Conservation (phyloP, 2,797 vertebrate species). For the Emydoidea blandingii region DNA sequence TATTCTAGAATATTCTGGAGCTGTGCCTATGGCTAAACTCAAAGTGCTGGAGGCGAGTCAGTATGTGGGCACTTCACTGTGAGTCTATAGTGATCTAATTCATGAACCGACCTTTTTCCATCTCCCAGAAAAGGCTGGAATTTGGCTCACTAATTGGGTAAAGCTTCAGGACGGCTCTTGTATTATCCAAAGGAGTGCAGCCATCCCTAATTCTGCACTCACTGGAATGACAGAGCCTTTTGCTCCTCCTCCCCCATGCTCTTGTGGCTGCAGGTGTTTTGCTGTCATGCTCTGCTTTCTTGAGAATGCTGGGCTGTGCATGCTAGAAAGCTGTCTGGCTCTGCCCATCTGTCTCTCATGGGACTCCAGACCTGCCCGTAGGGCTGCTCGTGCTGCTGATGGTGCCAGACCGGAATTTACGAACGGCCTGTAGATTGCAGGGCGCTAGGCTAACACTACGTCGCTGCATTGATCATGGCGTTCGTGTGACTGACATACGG, state of each 20-base stretch:
- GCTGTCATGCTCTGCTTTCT: not conserved
- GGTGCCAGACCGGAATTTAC: not conserved
- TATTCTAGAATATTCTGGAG: not conserved
- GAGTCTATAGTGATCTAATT: not conserved
- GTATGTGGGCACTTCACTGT: not conserved
- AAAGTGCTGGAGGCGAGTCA: not conserved
- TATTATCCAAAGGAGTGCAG: not conserved
- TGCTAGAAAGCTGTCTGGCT: not conserved
- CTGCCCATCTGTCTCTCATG: not conserved
- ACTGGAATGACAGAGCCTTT: not conserved
- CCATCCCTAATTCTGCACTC: slow-evolving; percentile 12
- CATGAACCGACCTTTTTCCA: not conserved
- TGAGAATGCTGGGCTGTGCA: not conserved
- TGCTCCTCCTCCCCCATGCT: not conserved
- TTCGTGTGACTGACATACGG: not conserved
- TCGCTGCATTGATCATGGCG: not conserved
- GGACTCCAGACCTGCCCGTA: no score
- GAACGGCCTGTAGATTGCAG: not conserved
- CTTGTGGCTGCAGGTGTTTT: not conserved
- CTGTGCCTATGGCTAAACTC: not conserved
- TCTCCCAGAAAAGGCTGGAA: not conserved
- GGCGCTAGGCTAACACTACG: not conserved
- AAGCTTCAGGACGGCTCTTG: not conserved
- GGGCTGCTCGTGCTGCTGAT: not conserved
- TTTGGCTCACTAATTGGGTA: not conserved